These are phyloP conservation scores for Polyploca ridens DNA, from an alignment of 2,888 invertebrate species.

Conservation along the genomic window DNA sequence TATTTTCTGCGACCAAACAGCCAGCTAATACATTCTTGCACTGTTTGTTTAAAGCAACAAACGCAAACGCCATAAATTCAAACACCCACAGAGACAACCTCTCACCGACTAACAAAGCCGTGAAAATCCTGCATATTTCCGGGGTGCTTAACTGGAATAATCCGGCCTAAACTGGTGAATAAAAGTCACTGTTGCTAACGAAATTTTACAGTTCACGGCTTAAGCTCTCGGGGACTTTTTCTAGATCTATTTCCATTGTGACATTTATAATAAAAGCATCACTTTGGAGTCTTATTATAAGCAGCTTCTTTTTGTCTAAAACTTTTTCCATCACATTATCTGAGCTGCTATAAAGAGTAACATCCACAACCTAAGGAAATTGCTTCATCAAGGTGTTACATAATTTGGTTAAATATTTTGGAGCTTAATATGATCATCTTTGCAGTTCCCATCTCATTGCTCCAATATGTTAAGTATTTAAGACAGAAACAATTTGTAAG, in stretches of 20 bases:
- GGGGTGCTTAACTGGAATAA: slow-evolving; percentile 48
- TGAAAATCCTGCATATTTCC: slow-evolving; percentile 51
- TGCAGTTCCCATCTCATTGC: no score
- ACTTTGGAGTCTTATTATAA: not conserved
- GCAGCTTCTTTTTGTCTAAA: no score
- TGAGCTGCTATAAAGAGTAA: no score
- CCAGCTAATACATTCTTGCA: not conserved
- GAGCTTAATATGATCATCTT: no score
- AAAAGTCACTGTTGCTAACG: slow-evolving; percentile 47
- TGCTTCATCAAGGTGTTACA: no score
- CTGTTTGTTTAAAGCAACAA: slow-evolving; percentile 10
- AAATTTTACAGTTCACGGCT: slow-evolving; percentile 40
- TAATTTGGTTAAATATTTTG: no score
- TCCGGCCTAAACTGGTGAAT: slow-evolving; percentile 51
- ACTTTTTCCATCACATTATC: no score
- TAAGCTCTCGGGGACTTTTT: not conserved
- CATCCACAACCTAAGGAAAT: no score
- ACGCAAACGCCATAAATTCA: slow-evolving; percentile 27
- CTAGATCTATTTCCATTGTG: not conserved
- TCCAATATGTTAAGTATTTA: no score
- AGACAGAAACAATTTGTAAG: no score
- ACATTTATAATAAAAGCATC: not conserved
- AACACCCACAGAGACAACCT: slow-evolving; percentile 37
- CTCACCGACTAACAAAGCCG: slow-evolving; percentile 48
- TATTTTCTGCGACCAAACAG: not conserved